These are phyloP conservation scores for Tichodroma muraria DNA, from an alignment of 2,113 vertebrate species.

Conservation along the genomic window DNA sequence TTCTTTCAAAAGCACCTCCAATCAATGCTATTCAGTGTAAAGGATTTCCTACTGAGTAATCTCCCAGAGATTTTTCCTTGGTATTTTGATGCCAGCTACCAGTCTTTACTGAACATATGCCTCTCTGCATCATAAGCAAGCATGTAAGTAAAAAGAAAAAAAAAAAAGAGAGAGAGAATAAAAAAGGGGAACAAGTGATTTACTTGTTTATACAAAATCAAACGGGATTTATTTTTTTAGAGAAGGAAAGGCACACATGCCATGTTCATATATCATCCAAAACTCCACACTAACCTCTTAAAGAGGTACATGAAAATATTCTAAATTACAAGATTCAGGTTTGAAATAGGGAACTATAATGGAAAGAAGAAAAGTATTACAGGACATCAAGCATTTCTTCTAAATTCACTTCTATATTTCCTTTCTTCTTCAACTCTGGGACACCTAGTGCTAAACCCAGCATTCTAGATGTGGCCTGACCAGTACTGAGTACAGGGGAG, in stretches of 20 bases:
- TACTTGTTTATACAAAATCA: neutral
- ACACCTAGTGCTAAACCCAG: neutral
- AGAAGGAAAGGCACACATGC: neutral
- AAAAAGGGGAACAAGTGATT: neutral
- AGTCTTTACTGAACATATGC: neutral
- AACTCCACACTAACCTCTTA: neutral
- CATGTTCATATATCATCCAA: neutral
- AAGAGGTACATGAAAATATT: neutral
- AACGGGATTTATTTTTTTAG: neutral
- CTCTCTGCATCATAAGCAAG: neutral
- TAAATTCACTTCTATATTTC: neutral
- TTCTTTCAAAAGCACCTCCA: neutral
- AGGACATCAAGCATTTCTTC: neutral
- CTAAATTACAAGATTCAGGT: neutral
- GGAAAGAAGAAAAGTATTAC: neutral
- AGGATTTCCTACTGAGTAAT: neutral
- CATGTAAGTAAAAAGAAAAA: neutral
- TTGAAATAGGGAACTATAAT: neutral
- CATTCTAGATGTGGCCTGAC: neutral
- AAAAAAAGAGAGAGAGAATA: neutral
- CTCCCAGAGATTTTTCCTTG: neutral
- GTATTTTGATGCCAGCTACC: neutral
- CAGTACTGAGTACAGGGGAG: neutral
- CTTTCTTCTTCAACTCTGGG: neutral
- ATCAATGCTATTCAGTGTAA: neutral